phyloP scores from a whole-genome alignment of 2,888 invertebrate genomes.

The Cordylochernes scorpioides region DNA sequence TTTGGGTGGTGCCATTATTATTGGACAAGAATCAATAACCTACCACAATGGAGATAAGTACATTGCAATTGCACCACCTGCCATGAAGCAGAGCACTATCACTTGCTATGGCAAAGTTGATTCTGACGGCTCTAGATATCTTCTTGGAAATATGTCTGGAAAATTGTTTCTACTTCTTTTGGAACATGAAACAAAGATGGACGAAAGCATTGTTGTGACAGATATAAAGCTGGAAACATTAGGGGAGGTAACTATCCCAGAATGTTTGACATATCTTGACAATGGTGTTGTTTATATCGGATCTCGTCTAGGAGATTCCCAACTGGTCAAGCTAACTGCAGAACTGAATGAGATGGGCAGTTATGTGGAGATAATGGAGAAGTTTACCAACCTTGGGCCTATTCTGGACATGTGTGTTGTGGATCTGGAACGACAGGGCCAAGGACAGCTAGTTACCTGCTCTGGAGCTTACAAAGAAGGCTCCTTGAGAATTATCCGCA shows the following conservation, averaged over 20 bases:
- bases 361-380: slow-evolving; percentile 80
- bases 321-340: slow-evolving; percentile 61
- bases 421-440: slow-evolving; percentile 63
- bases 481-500: slow-evolving; percentile 78
- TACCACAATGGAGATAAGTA: slow-evolving; percentile 79
- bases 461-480: slow-evolving; percentile 94
- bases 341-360: slow-evolving; percentile 56
- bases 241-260: slow-evolving; percentile 50
- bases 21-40: slow-evolving; percentile 87
- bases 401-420: slow-evolving; percentile 95
- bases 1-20: slow-evolving; percentile 73
- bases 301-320: slow-evolving; percentile 84
- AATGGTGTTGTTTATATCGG: slow-evolving; percentile 87
- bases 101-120: slow-evolving; percentile 84
- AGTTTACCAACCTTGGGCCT: slow-evolving; percentile 85
- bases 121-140: slow-evolving; percentile 56
- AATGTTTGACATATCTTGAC: slow-evolving; percentile 88
- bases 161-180: slow-evolving; percentile 78
- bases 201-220: slow-evolving; percentile 48
- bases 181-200: slow-evolving; percentile 49
- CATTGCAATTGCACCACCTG: slow-evolving; percentile 70
- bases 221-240: slow-evolving; percentile 76
- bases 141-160: slow-evolving; percentile 81
- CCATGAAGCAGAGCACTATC: slow-evolving; percentile 82
- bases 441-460: slow-evolving; percentile 90